phyloP scores from a whole-genome alignment of 1,140 invertebrate species.

The Aricia agestis region DNA sequence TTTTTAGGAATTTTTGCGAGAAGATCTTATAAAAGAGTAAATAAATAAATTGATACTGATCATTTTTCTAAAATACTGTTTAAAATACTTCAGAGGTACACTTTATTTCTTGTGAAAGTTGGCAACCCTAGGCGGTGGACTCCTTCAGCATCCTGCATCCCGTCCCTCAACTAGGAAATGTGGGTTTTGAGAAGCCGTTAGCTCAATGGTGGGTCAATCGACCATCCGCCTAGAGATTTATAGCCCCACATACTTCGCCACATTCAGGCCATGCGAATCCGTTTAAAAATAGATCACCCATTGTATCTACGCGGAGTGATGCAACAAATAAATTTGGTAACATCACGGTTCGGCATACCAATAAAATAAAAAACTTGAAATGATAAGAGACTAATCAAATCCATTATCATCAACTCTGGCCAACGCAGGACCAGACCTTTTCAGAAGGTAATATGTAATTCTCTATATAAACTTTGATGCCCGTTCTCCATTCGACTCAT shows the following conservation, averaged over 20 bases:
- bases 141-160: constrained; percentile 56
- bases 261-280: constrained; percentile 6
- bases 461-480: too few species aligned
- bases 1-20: too few species aligned
- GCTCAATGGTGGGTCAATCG: constrained; percentile 50
- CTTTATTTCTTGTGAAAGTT: too few species aligned
- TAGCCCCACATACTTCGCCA: constrained; percentile 22
- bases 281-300: background rate
- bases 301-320: background rate
- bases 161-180: constrained; percentile 63
- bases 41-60: too few species aligned
- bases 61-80: too few species aligned
- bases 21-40: too few species aligned
- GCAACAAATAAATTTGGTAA: too few species aligned
- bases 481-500: too few species aligned
- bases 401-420: background rate
- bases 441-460: too few species aligned
- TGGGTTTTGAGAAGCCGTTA: constrained; percentile 64
- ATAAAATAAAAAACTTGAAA: background rate
- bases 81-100: too few species aligned
- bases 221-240: constrained; percentile 33
- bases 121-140: constrained; percentile 45
- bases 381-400: background rate
- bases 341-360: too few species aligned
- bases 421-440: background rate